phyloP scores from a whole-genome alignment of 2,113 vertebrate genomes.

The Lipotes vexillifer region DNA sequence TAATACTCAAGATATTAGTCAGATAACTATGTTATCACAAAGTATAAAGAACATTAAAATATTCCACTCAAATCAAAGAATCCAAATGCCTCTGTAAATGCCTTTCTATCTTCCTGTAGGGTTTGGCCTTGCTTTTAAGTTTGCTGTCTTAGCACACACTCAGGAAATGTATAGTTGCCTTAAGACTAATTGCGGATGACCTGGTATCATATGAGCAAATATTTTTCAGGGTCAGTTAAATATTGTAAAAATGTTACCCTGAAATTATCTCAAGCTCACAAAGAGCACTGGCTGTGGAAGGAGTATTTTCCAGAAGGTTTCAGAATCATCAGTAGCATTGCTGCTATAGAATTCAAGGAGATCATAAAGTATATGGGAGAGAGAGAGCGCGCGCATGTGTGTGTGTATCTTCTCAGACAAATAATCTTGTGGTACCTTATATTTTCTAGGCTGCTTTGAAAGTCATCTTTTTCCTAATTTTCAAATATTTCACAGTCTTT shows the following conservation, averaged over 20 bases:
- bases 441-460: not conserved
- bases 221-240: conserved; percentile 14
- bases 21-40: not conserved
- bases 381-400: fast-evolving
- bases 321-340: not conserved
- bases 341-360: not conserved
- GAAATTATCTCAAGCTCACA: not conserved
- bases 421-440: not conserved
- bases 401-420: not conserved
- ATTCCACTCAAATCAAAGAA: not conserved
- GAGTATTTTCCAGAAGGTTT: not conserved
- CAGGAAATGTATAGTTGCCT: not conserved
- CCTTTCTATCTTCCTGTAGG: not conserved
- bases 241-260: conserved; percentile 23
- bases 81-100: not conserved
- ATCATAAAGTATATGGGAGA: not conserved
- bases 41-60: not conserved
- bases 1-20: not conserved
- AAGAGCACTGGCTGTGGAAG: not conserved
- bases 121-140: not conserved
- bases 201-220: not conserved
- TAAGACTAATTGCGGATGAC: not conserved
- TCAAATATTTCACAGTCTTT: conserved; percentile 1
- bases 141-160: not conserved
- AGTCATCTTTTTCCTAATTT: not conserved